phyloP scores from a whole-genome alignment of 1,140 invertebrate species.

The Pristionchus pacificus region DNA sequence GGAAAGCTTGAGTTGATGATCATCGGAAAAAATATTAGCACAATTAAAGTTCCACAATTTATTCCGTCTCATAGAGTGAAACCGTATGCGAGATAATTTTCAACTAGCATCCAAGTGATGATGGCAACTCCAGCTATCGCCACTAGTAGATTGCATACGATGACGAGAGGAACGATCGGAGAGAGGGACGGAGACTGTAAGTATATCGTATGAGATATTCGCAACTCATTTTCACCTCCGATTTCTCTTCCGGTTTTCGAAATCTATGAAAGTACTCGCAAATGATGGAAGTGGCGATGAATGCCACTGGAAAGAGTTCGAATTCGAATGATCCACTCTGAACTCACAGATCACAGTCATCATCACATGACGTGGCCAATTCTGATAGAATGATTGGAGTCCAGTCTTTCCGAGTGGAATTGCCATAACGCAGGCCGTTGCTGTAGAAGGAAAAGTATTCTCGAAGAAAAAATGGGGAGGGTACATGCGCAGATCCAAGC shows the following conservation, averaged over 20 bases:
- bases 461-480: neutral
- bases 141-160: neutral
- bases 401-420: neutral
- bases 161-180: neutral
- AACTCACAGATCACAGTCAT: neutral
- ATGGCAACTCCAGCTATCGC: neutral
- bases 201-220: neutral
- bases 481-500: neutral
- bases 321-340: neutral
- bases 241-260: neutral
- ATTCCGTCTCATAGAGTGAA: slow-evolving; percentile 1
- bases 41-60: too few relatives aligned
- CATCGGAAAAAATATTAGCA: too few relatives aligned
- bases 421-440: neutral
- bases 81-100: neutral
- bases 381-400: neutral
- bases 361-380: neutral
- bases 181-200: neutral
- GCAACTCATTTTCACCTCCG: neutral
- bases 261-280: neutral
- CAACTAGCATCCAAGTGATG: neutral
- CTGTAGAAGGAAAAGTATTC: neutral
- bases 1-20: too few relatives aligned
- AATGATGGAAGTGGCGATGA: neutral
- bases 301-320: neutral